These are phyloP conservation scores for Morphnarchus princeps DNA, from an alignment of 2,113 vertebrate species.

Conservation along the genomic window DNA sequence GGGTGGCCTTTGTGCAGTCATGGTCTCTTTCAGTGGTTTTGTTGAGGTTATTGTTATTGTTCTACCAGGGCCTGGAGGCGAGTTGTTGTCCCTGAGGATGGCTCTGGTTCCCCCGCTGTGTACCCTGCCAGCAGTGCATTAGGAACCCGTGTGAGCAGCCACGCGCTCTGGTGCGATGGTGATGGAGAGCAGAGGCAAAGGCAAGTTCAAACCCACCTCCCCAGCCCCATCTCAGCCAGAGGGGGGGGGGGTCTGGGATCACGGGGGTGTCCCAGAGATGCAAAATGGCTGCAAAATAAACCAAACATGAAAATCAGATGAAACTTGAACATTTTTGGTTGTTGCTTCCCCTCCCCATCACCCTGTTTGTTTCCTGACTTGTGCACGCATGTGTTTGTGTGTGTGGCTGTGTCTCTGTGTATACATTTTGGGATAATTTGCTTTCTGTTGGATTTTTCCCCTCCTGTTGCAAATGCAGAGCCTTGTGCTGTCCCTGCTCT, in stretches of 20 bases:
- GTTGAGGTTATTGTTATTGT: neutral
- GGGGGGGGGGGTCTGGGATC: neutral
- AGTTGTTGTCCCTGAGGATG: accelerated
- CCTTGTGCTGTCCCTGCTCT: neutral
- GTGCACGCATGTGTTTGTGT: accelerated
- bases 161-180: accelerated
- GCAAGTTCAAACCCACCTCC: no score
- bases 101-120: neutral
- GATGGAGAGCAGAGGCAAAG: neutral
- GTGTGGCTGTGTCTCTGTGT: no score
- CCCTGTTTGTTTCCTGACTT: neutral
- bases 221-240: neutral
- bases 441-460: neutral
- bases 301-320: neutral
- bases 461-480: neutral
- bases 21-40: neutral
- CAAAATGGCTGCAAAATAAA: neutral
- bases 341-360: neutral
- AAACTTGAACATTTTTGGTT: neutral
- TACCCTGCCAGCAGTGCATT: accelerated
- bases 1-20: neutral
- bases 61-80: neutral
- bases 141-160: accelerated
- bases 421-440: accelerated
- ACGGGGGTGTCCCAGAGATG: accelerated